These are phyloP conservation scores for Eolophus roseicapilla DNA, from an alignment of 2,113 vertebrate genomes.

Conservation along the genomic window DNA sequence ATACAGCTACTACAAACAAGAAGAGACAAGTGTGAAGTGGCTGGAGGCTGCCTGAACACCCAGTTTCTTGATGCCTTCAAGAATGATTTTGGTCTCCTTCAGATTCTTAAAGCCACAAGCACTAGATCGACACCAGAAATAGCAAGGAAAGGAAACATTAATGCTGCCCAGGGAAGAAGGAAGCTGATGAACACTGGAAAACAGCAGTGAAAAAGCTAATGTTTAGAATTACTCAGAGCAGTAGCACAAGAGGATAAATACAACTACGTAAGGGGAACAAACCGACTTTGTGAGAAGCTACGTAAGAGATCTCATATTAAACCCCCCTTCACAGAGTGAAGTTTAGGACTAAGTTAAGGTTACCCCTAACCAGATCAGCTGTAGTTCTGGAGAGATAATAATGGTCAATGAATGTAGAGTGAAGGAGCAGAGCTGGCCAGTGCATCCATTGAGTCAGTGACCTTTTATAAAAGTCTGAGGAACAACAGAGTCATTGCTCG, in stretches of 20 bases:
- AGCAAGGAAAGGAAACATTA: not conserved
- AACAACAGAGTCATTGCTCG: not conserved
- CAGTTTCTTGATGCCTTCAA: not conserved
- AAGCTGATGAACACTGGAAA: not conserved
- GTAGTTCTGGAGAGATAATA: not conserved
- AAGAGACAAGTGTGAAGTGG: not conserved
- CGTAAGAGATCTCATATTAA: not conserved
- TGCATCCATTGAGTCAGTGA: not conserved
- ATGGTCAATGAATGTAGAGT: not conserved
- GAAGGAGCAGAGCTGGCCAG: not conserved
- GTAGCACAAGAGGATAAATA: not conserved
- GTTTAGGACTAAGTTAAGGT: not conserved
- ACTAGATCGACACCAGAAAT: not conserved
- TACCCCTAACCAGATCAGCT: not conserved
- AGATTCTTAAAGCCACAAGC: not conserved
- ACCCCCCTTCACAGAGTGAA: not conserved
- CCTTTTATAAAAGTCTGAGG: not conserved
- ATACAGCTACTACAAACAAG: not conserved
- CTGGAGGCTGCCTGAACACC: not conserved
- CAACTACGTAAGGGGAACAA: not conserved
- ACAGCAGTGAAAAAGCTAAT: not conserved
- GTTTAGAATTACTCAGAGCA: not conserved
- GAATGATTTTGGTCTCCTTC: not conserved
- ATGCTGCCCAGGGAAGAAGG: not conserved
- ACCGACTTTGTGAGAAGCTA: not conserved